Evolutionary conservation across 2,888 invertebrate species (phyloP).

Genomic region (Xestia ashworthii): DNA sequence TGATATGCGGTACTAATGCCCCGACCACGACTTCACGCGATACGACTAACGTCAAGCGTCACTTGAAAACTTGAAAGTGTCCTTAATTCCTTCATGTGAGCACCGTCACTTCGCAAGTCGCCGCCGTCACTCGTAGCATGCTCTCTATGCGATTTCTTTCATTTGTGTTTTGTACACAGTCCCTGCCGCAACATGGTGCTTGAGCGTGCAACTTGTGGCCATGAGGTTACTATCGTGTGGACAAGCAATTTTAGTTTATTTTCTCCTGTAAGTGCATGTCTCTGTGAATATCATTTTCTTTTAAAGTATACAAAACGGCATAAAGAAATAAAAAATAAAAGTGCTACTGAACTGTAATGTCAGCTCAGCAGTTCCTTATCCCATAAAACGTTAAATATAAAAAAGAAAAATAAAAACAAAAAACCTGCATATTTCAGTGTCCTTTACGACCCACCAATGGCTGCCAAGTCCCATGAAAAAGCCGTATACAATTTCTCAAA

Average conservation of each 20-base stretch:
- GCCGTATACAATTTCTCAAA: conserved; percentile 30
- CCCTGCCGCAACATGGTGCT: not conserved
- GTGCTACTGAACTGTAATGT: not conserved
- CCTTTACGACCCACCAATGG: conserved; percentile 22
- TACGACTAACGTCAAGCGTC: not conserved
- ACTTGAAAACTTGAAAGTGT: no score
- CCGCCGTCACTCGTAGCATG: not conserved
- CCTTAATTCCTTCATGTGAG: not conserved
- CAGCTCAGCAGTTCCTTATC: conserved; percentile 16
- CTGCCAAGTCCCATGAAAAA: conserved; percentile 21
- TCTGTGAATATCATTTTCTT: no score
- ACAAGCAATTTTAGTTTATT: not conserved
- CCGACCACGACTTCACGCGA: not conserved
- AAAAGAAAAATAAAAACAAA: conserved; percentile 7
- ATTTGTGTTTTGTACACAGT: not conserved
- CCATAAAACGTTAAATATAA: conserved; percentile 20
- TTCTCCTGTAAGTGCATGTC: not conserved
- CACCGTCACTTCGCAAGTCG: not conserved
- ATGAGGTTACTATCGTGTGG: no score
- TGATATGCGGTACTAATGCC: not conserved
- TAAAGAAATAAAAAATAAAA: not conserved
- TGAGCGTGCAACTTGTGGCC: not conserved
- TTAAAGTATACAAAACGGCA: not conserved
- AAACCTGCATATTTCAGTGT: conserved; percentile 12
- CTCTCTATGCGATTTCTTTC: not conserved